These are phyloP conservation scores for Drosophila pseudoobscura DNA, from an alignment of 1,140 invertebrate genomes.

Conservation along the genomic window DNA sequence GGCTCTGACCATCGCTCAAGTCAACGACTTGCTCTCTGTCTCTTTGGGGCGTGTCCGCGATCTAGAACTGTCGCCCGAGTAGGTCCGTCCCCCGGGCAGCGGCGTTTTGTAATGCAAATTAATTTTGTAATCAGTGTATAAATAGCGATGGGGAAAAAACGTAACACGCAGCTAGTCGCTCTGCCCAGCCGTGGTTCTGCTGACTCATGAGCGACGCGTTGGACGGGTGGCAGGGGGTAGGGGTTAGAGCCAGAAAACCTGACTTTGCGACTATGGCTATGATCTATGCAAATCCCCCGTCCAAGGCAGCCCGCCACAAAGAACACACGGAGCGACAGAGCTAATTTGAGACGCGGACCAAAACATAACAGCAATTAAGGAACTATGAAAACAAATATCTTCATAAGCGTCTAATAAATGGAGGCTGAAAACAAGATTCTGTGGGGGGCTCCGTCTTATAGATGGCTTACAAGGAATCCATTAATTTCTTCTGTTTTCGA, in stretches of 20 bases:
- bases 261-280: neutral
- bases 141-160: slow-evolving; percentile 53
- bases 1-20: slow-evolving; percentile 51
- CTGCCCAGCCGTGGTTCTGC: slow-evolving; percentile 16
- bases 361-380: slow-evolving; percentile 77
- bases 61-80: slow-evolving; percentile 62
- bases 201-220: slow-evolving; percentile 54
- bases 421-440: slow-evolving; percentile 66
- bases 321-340: slow-evolving; percentile 37
- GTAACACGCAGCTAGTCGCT: slow-evolving; percentile 37
- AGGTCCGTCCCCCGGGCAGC: slow-evolving; percentile 16
- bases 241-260: slow-evolving; percentile 12
- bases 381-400: slow-evolving; percentile 67
- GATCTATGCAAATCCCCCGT: slow-evolving; percentile 64
- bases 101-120: slow-evolving; percentile 71
- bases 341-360: slow-evolving; percentile 42
- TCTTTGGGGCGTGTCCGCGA: slow-evolving; percentile 51
- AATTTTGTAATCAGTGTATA: slow-evolving; percentile 68
- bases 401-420: slow-evolving; percentile 65
- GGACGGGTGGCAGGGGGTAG: neutral
- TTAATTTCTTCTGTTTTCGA: slow-evolving; percentile 67
- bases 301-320: slow-evolving; percentile 36
- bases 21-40: slow-evolving; percentile 63
- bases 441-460: slow-evolving; percentile 19
- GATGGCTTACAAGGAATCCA: slow-evolving; percentile 74